Conservation (phyloP, 2,113 vertebrate genomes). For the Centropus unirufus region DNA sequence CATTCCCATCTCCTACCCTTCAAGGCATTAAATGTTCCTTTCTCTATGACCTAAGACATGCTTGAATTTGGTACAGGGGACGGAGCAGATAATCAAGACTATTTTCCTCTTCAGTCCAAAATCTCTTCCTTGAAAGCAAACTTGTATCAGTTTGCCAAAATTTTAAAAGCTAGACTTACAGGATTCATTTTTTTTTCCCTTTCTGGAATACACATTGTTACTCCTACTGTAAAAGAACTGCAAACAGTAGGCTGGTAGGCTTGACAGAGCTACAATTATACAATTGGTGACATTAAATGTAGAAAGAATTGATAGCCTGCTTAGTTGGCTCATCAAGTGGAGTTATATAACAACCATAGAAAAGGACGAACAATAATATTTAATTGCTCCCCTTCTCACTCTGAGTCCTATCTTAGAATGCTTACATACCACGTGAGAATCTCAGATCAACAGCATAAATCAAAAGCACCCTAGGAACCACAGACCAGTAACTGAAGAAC, state of each 20-base stretch:
- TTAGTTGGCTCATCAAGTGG: slow-evolving; percentile 22
- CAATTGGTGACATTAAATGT: background rate
- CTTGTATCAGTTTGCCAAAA: background rate
- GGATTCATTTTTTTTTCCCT: background rate
- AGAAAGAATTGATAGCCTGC: slow-evolving; percentile 52
- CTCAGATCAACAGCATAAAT: slow-evolving; percentile 40
- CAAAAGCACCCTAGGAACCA: slow-evolving; percentile 12
- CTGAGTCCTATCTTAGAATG: slow-evolving; percentile 28
- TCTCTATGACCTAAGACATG: background rate
- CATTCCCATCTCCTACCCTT: background rate
- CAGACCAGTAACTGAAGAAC: background rate
- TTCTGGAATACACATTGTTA: slow-evolving; percentile 31
- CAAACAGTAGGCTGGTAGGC: slow-evolving; percentile 52
- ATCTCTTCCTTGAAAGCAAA: slow-evolving; percentile 34
- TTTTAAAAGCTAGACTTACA: slow-evolving; percentile 31
- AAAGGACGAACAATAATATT: slow-evolving; percentile 54
- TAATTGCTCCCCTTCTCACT: slow-evolving; percentile 38
- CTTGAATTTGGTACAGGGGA: background rate
- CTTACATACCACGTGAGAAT: background rate
- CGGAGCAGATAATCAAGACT: background rate
- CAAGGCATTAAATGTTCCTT: background rate
- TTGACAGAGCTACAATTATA: slow-evolving; percentile 57
- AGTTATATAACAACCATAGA: slow-evolving; percentile 6
- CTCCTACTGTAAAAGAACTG: slow-evolving; percentile 39
- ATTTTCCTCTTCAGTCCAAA: background rate